A percentile compares a stretch with the other conserved stretches of the same genome.
phyloP scores from a whole-genome alignment of 2,113 vertebrate genomes.

The Hyperoodon ampullatus region DNA sequence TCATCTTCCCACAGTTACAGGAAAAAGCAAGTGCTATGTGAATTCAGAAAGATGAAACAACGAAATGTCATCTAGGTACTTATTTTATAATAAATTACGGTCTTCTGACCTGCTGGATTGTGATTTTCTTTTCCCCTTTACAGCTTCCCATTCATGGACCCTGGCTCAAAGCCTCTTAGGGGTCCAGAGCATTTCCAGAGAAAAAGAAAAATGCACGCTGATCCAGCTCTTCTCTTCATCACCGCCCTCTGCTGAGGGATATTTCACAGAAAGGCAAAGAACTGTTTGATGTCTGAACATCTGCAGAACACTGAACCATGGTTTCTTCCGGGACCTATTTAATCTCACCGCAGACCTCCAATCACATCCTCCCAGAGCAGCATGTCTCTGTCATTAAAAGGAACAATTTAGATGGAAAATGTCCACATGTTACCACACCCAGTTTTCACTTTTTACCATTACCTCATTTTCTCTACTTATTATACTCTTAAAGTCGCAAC shows the following conservation, averaged over 20 bases:
- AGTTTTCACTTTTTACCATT: background rate
- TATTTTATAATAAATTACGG: background rate
- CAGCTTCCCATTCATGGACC: background rate
- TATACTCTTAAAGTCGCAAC: background rate
- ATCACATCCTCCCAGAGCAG: background rate
- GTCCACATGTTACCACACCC: background rate
- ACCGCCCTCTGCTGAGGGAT: background rate
- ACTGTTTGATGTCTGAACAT: background rate
- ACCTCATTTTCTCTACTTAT: background rate
- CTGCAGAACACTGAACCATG: background rate
- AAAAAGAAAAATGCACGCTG: background rate
- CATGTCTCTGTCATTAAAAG: background rate
- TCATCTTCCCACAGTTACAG: background rate
- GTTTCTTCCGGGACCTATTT: background rate
- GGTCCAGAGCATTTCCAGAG: background rate
- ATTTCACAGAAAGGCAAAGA: constrained; percentile 5
- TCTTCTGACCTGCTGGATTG: background rate
- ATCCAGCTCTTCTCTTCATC: background rate
- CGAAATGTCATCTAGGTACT: background rate
- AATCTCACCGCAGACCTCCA: background rate
- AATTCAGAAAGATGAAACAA: background rate
- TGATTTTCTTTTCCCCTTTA: background rate
- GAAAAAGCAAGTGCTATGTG: background rate
- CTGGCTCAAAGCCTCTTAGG: background rate
- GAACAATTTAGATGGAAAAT: background rate